These are phyloP conservation scores for Bombylius discolor DNA, from an alignment of 2,888 invertebrate genomes.

Conservation along the genomic window DNA sequence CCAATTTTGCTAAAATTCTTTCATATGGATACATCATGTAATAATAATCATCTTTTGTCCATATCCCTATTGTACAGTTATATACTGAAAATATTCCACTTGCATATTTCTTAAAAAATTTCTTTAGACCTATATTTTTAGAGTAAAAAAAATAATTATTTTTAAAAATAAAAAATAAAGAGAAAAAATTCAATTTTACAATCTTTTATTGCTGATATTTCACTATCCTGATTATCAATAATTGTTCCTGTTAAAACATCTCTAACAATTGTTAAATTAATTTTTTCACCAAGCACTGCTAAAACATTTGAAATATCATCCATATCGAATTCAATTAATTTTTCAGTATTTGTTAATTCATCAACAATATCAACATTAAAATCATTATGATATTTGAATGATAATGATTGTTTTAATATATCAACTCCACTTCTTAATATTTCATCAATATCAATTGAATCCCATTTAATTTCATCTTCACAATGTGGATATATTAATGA, in stretches of 20 bases:
- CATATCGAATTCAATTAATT: not conserved
- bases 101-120: slow-evolving; percentile 28
- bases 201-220: not conserved
- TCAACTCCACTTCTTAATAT: slow-evolving; percentile 10
- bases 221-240: not conserved
- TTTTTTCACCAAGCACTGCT: not conserved
- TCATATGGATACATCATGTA: slow-evolving; percentile 48
- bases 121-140: slow-evolving; percentile 23
- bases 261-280: not conserved
- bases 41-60: slow-evolving; percentile 39
- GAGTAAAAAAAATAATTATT: not conserved
- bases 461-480: slow-evolving; percentile 11
- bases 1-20: slow-evolving; percentile 12
- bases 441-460: slow-evolving; percentile 9
- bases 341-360: too few relatives aligned
- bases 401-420: not conserved
- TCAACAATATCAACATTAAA: too few relatives aligned
- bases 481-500: slow-evolving; percentile 7
- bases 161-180: not conserved
- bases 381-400: not conserved
- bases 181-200: not conserved
- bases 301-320: not conserved
- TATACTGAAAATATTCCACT: slow-evolving; percentile 44
- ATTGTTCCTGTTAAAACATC: not conserved
- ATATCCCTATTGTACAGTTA: slow-evolving; percentile 43